These are phyloP conservation scores for Crenuchus spilurus DNA, from an alignment of 2,797 vertebrate genomes.

Conservation along the genomic window DNA sequence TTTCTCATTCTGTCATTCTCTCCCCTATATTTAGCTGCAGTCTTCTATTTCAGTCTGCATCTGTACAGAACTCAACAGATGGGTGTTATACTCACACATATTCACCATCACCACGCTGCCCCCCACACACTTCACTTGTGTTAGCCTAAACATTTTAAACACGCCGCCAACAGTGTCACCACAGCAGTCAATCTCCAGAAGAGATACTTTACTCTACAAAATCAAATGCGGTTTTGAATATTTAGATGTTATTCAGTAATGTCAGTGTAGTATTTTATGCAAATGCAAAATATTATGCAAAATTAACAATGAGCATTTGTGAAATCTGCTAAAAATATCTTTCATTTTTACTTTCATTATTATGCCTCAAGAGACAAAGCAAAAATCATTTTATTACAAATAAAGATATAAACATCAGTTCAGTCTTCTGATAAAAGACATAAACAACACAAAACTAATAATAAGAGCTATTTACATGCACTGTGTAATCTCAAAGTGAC, in stretches of 20 bases:
- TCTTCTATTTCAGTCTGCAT: slow-evolving; percentile 37
- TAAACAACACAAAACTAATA: not conserved
- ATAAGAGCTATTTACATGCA: not conserved
- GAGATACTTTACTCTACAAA: no score
- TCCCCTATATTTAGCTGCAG: slow-evolving; percentile 40
- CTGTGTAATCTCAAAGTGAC: not conserved
- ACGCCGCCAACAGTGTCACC: not conserved
- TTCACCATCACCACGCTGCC: not conserved
- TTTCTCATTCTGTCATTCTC: not conserved
- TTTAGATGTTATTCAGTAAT: not conserved
- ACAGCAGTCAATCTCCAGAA: not conserved
- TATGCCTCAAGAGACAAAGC: not conserved
- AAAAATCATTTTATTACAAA: not conserved
- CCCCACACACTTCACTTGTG: not conserved
- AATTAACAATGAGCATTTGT: not conserved
- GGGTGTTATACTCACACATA: not conserved
- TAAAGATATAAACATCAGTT: not conserved
- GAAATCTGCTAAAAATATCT: slow-evolving; percentile 7
- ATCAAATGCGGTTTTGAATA: no score
- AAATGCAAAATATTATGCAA: slow-evolving; percentile 24
- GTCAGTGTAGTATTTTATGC: slow-evolving; percentile 22
- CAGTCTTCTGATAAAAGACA: not conserved
- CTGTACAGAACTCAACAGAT: slow-evolving; percentile 37
- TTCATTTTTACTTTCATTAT: slow-evolving; percentile 1
- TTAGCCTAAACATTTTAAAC: not conserved